Conservation (phyloP, 2,888 invertebrate genomes). For the Drosophila prolongata region DNA sequence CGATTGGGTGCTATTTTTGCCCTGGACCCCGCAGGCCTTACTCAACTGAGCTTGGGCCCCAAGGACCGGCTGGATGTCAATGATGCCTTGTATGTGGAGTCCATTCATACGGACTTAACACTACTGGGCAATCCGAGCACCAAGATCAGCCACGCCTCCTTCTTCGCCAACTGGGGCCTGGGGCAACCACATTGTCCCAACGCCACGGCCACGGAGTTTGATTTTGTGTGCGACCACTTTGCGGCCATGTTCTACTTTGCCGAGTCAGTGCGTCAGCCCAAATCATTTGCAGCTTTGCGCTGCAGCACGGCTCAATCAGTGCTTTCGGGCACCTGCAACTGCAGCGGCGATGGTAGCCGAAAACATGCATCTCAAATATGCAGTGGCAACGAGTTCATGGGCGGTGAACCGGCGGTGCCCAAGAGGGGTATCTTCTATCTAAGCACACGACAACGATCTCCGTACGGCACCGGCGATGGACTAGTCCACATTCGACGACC, state of each 20-base stretch:
- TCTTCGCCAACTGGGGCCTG: conserved; percentile 83
- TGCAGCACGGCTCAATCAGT: conserved; percentile 53
- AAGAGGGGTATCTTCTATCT: conserved; percentile 79
- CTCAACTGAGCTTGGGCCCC: conserved; percentile 67
- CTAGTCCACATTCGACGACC: conserved; percentile 66
- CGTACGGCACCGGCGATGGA: conserved; percentile 69
- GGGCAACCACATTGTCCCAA: conserved; percentile 83
- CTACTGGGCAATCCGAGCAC: conserved; percentile 80
- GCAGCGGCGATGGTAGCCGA: conserved; percentile 35
- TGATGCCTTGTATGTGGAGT: conserved; percentile 83
- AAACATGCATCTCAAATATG: conserved; percentile 40
- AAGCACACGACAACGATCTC: conserved; percentile 64
- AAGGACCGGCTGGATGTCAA: conserved; percentile 74
- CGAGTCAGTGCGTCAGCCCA: conserved; percentile 75
- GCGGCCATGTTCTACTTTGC: conserved; percentile 80
- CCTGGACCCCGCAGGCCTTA: conserved; percentile 83
- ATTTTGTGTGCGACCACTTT: conserved; percentile 80
- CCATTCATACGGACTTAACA: conserved; percentile 82
- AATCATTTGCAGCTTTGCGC: conserved; percentile 71
- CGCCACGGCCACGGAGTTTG: conserved; percentile 79
- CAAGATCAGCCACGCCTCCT: conserved; percentile 81
- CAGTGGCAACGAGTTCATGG: conserved; percentile 71
- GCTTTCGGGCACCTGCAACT: conserved; percentile 55
- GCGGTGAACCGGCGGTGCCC: conserved; percentile 80
- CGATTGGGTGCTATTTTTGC: conserved; percentile 79